Evolutionary conservation across 1,140 invertebrate species (phyloP).

Genomic region (Prorops nasuta): DNA sequence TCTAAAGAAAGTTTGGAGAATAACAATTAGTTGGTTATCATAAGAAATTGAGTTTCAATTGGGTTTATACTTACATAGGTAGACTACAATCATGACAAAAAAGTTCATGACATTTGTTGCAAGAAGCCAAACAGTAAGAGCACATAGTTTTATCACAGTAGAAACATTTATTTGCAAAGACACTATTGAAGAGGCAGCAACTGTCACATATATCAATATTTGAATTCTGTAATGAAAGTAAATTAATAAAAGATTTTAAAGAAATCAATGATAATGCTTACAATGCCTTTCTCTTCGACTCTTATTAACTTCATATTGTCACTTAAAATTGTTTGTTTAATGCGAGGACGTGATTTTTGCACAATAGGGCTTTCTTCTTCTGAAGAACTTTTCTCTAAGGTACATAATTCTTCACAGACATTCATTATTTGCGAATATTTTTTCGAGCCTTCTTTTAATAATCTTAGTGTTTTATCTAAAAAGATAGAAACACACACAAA

Average conservation of each 20-base stretch:
- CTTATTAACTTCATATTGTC: no score
- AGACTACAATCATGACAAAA: conserved; percentile 40
- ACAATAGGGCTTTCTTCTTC: no score
- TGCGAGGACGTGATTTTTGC: no score
- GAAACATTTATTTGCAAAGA: conserved; percentile 23
- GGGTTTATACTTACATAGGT: conserved; percentile 30
- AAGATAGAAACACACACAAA: no score
- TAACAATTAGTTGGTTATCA: no score
- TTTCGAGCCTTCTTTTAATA: conserved; percentile 36
- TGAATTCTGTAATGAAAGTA: conserved; percentile 22
- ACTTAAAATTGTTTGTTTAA: no score
- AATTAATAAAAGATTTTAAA: no score
- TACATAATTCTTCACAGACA: conserved; percentile 5
- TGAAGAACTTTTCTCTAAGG: no score
- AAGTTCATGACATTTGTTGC: conserved; percentile 28
- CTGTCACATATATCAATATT: conserved; percentile 24
- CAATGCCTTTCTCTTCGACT: no score
- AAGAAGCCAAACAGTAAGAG: conserved; percentile 23
- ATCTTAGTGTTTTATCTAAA: conserved; percentile 30
- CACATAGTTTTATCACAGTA: conserved; percentile 38
- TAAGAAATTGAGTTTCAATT: no score
- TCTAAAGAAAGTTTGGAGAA: no score
- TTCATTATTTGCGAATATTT: conserved; percentile 15
- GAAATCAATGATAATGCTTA: no score
- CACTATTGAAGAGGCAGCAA: conserved; percentile 17